Base-by-base conservation (phyloP, 2,797 vertebrate species). In the Hapalemur alaotrensis region DNA sequence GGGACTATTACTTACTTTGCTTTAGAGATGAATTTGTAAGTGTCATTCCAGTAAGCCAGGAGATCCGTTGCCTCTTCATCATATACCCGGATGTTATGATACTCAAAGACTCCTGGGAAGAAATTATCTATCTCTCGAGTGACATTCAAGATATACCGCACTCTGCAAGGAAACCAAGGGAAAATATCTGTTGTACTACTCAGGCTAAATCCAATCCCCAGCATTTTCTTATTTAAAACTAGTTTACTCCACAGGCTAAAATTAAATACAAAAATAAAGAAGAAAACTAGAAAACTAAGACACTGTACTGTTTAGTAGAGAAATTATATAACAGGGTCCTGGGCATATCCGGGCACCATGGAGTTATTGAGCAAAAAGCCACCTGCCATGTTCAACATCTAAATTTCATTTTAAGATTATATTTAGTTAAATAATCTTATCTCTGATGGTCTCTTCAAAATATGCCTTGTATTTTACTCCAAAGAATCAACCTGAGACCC, bases 41-140 rank as follows among this genome's bases (percentile, higher is more conserved):
- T 99, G 46, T 99, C 99, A 48, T 99, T 99, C 99, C 99, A 99
- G 98, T 99, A 99, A 84, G 99, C 99, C 98, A 99, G 98, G 90
- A 99, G 99, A 98, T 99, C 99, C 6, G 99, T 99, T 95, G 99
- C 99, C 98, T 99, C 99, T 98, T 99, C 99, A 23, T 99, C 99
- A 30, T 99, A 99, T 43, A 99, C 99, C 2, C 99, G 98, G 97
- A 99, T 99, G 97, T 99, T 99, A 98, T 99, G 99, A 98, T 99
- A 99, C 89, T 99, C 99, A 0, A 99, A 99, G 95, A 99, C 97
- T 11, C 99, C 99, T 0, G 99, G 99, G 98, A 99, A 99, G 98
- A 99, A 99, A 98, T 99, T 99, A 98, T 99, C 99, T 70, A 99
- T 99, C 97, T 99, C 99, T 35, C 99, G 99, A 65, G 99, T 99